Evolutionary conservation across 37 sponge, comb jelly and placozoan genomes (phyloP), one percentile per base, ranked within the genome.

Genomic region (Eunapius fragilis): DNA sequence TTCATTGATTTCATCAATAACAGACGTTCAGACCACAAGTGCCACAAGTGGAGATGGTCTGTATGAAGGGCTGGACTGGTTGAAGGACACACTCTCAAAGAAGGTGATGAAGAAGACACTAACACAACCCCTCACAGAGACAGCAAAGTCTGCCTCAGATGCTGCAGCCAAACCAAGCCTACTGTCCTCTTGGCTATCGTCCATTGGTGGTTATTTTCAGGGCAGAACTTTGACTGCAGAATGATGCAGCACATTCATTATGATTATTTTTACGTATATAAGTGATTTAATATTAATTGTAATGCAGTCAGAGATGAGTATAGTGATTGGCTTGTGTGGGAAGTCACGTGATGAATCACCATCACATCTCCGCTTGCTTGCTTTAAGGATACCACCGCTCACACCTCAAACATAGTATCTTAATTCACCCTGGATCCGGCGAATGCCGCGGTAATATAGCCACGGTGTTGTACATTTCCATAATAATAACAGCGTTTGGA

Each of bases 31-130:
- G 71, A 89, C 81, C 24, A 72, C 93, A 25, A 78, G 83, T 90
- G 96, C 96, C 24, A 90, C 80, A 22, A 86, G 37, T 50, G 91
- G 93, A 25, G 91, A 96, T 82, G 96, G 96, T 27, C 89, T 96
- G 71, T 90, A 90, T 85, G 96, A 96, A 68, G 96, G 93, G 30
- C 80, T 96, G 38, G 87, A 88, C 58, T 90, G 91, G 93, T 49
- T 96, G 24, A 36, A 73, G 50, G 14, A 45, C 31, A 48, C 49
- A 25, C 79, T 94, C 23, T 79, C 85, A 33, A 69, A 76, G 30
- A 87, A 67, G 27, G 83, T 70, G 27, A 22, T 82, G 25, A 80
- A 85, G 49, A 88, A 91, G 41, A 25, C 88, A 49, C 77, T 91
- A 31, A 37, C n/a, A 4, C 82, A 91, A 71, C 95, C 95, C 33